phyloP scores from a whole-genome alignment of 2,797 vertebrate species.

The Emys orbicularis region DNA sequence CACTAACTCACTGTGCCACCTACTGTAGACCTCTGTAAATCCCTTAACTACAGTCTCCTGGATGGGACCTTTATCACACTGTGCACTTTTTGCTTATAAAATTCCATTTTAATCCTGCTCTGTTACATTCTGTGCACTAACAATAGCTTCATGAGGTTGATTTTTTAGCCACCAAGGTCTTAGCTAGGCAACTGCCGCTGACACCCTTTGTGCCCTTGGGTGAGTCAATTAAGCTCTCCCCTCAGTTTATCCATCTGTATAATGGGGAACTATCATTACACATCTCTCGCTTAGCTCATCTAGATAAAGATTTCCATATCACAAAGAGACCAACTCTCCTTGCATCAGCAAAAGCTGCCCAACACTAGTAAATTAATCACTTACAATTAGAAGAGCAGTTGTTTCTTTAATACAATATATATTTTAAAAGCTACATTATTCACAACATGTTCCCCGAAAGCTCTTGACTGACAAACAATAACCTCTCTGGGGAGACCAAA shows the following conservation, averaged over 20 bases:
- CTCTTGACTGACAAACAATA: conserved; percentile 55
- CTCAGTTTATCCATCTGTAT: not conserved
- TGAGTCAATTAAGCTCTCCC: not conserved
- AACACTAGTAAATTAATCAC: conserved; percentile 54
- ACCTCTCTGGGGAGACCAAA: conserved; percentile 52
- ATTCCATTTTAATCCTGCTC: not conserved
- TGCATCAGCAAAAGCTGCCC: conserved; percentile 25
- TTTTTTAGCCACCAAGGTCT: not conserved
- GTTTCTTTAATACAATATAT: conserved; percentile 3
- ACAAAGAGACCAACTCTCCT: conserved; percentile 17
- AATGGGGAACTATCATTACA: not conserved
- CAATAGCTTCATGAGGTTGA: not conserved
- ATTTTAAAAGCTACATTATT: conserved; percentile 39
- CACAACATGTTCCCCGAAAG: not conserved
- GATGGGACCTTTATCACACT: not conserved
- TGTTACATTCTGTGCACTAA: not conserved
- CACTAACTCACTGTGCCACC: not conserved
- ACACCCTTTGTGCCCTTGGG: not conserved
- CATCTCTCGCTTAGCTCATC: not conserved
- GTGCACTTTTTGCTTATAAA: not conserved
- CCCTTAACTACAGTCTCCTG: not conserved
- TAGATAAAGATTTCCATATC: not conserved
- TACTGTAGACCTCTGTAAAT: not conserved
- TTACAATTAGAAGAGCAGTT: conserved; percentile 28
- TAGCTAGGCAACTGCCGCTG: not conserved